These are phyloP conservation scores for Dryobates pubescens DNA, from an alignment of 2,797 vertebrate genomes.

Conservation along the genomic window DNA sequence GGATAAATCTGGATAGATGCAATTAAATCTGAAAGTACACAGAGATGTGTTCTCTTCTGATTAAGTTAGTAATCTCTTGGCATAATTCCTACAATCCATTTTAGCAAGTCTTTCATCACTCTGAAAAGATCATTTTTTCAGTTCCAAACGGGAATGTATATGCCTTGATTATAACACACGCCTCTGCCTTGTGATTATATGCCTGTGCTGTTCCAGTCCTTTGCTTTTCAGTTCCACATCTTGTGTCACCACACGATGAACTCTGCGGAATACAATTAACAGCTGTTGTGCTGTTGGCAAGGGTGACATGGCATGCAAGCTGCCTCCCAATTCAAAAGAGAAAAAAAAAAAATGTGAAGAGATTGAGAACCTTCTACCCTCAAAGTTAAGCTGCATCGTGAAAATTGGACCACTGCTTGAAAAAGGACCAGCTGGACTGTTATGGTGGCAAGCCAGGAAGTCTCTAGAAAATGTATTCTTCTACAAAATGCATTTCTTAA, in stretches of 20 bases:
- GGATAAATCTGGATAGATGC: background rate
- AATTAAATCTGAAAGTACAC: background rate
- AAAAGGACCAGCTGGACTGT: background rate
- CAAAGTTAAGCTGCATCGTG: background rate
- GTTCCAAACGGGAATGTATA: background rate
- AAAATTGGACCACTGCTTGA: background rate
- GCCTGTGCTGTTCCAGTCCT: conserved; percentile 24
- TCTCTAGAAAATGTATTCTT: background rate
- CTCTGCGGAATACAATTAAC: conserved; percentile 20
- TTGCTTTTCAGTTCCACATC: conserved; percentile 32
- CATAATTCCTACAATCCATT: background rate
- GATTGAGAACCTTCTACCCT: background rate
- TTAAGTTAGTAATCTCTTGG: conserved; percentile 17
- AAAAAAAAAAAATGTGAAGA: background rate
- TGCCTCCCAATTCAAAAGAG: background rate
- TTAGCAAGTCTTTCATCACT: conserved; percentile 2
- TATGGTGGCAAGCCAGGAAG: background rate
- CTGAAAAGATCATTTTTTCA: conserved; percentile 19
- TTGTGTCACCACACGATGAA: background rate
- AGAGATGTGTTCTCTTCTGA: background rate
- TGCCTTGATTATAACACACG: background rate
- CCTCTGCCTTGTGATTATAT: background rate
- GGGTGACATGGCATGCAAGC: background rate
- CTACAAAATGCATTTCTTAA: background rate
- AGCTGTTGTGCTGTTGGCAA: conserved; percentile 30